Evolutionary conservation across 1,140 invertebrate genomes (phyloP).

Genomic region (Schlechtendalia chinensis): DNA sequence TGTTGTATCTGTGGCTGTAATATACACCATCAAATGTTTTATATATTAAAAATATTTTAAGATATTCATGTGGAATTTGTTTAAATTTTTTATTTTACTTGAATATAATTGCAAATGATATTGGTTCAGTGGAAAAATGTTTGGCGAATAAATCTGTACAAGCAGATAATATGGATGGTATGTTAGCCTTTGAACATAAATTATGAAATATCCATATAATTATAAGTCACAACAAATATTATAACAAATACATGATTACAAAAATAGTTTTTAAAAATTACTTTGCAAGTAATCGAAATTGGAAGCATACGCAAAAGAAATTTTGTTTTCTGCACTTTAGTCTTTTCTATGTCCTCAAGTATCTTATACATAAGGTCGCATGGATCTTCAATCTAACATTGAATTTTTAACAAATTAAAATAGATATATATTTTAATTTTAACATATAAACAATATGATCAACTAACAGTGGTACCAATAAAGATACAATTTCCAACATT

Average conservation of each 20-base stretch:
- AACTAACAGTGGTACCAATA: constrained; percentile 35
- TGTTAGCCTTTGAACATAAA: constrained; percentile 60
- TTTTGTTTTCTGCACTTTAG: constrained; percentile 67
- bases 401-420: constrained; percentile 44
- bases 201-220: constrained; percentile 38
- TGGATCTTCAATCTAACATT: constrained; percentile 65
- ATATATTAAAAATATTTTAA: constrained; percentile 12
- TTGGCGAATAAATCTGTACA: constrained; percentile 69
- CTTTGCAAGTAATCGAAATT: constrained; percentile 74
- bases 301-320: constrained; percentile 77
- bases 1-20: constrained; percentile 71
- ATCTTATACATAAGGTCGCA: constrained; percentile 68
- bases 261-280: constrained; percentile 51
- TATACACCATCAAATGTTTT: constrained; percentile 23
- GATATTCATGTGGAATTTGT: not conserved
- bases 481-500: constrained; percentile 43
- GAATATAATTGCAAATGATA: constrained; percentile 74
- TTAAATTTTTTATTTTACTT: constrained; percentile 60
- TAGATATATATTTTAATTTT: not conserved
- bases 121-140: constrained; percentile 69
- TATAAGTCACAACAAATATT: not conserved
- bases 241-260: not conserved
- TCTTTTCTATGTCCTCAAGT: constrained; percentile 68
- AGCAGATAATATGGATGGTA: constrained; percentile 69
- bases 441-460: not conserved